Evolutionary conservation across 2,888 invertebrate genomes (phyloP), one percentile per base, ranked within the genome.

Genomic region (Xanthorhoe designata): DNA sequence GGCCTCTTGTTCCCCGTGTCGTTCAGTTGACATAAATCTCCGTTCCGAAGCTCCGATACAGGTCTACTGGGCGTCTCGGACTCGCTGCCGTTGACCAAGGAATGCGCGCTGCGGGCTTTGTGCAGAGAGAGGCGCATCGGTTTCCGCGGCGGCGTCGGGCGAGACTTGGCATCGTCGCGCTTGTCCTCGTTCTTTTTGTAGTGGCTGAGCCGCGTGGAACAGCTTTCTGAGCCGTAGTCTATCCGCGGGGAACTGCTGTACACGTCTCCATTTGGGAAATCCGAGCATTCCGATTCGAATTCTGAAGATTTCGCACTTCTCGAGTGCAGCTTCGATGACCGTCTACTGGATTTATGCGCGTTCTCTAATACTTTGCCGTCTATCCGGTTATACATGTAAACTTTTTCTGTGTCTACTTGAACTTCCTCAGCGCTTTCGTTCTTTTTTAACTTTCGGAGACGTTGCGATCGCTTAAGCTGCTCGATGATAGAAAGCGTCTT

Each of bases 91-190:
- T 86, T 86, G 54, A 88, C 76, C 18, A 97, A 95, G 0, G 97
- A 97, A 80, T 97, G 97, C 56, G 97, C 94, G 85, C 97, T 97
- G 70, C 96, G 95, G 0, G 98, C 97, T 76, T 97, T 95, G 82
- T 98, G 98, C 57, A 98, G 88, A 0, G 97, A 98, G 49, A 98
- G 89, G 9, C 98, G 94, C 56, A 97, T 86, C 0, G 98, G 98
- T 82, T 98, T 98, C 78, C 97, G 96, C 18, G 98, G 98, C 4
- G 98, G 98, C 13, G 96, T 96, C 0, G 97, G 97, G 61, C 96
- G 92, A 2, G 94, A 91, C 69, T 94, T 95, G 8, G 80, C 82
- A 58, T 94, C 68, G 5, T 66, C 70, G 8, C 70, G 66, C 51
- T 64, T 66, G 52, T 73, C 91, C 6, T 91, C 88, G 69, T 91